Evolutionary conservation across 2,797 vertebrate genomes (phyloP), one percentile per base, ranked within the genome.

Genomic region (Florisuga fusca): DNA sequence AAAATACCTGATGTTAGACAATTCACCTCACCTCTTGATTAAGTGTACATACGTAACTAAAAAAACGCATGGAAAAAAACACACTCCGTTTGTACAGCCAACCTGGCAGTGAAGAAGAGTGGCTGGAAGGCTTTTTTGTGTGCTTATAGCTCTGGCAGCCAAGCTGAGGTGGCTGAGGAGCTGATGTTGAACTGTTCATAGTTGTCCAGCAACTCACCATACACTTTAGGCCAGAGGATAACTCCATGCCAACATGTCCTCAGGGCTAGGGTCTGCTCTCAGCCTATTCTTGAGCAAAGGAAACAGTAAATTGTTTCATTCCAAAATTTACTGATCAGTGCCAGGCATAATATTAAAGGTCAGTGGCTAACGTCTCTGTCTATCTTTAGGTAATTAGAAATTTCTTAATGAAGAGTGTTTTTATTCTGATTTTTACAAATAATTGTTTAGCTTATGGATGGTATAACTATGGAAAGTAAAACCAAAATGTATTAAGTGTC

Each of bases 401-500:
- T 41, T 51, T 34, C 21, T 36, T 14, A 67, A 27, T n/a, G n/a
- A 67, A 57, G 31, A 74, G 7, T 31, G 16, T 9, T 10, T 8
- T 26, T 54, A 41, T 23, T 73, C 26, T 29, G 11, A 34, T 21
- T 53, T 43, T 45, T 67, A 10, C 13, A 73, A 71, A 41, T 50
- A 36, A 46, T 25, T 25, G 5, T 4, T 61, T 54, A 84, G 17
- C 5, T 73, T 57, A 29, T 38, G 27, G n/a, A 25, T 69, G 4
- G 5, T 19, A 27, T 12, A 46, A 18, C 13, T 63, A 10, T n/a
- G 15, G 27, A 66, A 74, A 66, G 16, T 45, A 62, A 6, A 77
- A 81, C 3, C 11, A 34, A 31, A 1, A 0, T 33, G 16, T 21
- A 53, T 50, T n/a, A 76, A 62, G 6, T 9, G 3, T n/a, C 62